Conservation (phyloP, 2,797 vertebrate species). For the Lerista edwardsae region DNA sequence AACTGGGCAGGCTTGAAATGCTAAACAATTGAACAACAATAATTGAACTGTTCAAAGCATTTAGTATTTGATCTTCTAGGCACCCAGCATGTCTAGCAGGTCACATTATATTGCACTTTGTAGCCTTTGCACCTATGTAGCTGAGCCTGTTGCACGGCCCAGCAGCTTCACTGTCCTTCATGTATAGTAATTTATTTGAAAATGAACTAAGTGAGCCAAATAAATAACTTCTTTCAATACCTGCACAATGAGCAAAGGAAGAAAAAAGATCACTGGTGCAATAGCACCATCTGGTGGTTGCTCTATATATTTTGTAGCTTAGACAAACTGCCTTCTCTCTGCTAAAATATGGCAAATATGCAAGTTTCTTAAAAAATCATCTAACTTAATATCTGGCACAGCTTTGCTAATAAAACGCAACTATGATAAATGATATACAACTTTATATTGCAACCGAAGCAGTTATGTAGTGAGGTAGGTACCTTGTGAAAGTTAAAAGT, state of each 20-base stretch:
- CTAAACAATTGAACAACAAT: conserved; percentile 25
- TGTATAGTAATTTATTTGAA: conserved; percentile 75
- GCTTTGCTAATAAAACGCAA: conserved; percentile 3
- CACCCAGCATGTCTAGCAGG: conserved; percentile 20
- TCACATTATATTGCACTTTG: conserved; percentile 46
- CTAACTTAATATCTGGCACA: conserved; percentile 1
- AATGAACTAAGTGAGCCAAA: conserved; percentile 55
- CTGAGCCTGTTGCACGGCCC: conserved; percentile 40
- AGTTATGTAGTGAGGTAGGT: neutral
- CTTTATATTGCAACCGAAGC: neutral
- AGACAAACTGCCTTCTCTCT: conserved; percentile 7
- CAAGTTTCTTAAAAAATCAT: neutral
- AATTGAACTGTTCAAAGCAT: conserved; percentile 18
- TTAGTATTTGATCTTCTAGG: conserved; percentile 17
- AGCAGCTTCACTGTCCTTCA: conserved; percentile 53
- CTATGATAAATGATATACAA: neutral
- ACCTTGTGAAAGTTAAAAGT: neutral
- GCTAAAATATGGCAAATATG: neutral
- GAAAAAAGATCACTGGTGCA: conserved; percentile 44
- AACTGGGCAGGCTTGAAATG: conserved; percentile 27
- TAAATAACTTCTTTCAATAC: neutral
- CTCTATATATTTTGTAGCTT: conserved; percentile 33
- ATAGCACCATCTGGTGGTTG: conserved; percentile 66
- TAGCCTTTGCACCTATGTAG: conserved; percentile 43
- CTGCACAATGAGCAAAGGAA: conserved; percentile 39